Conservation (phyloP, 2,797 vertebrate species). For the Falco peregrinus region DNA sequence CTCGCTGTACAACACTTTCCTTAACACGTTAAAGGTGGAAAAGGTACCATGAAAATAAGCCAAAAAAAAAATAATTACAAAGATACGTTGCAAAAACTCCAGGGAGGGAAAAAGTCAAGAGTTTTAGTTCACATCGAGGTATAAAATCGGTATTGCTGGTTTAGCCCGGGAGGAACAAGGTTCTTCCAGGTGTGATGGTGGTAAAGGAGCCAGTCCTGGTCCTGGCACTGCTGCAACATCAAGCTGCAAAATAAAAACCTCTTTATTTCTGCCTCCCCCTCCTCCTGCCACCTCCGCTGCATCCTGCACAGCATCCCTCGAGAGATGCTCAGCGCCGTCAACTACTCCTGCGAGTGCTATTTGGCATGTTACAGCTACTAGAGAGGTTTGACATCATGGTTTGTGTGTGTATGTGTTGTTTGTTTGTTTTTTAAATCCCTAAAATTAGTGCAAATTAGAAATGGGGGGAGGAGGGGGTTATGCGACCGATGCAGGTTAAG, state of each 20-base stretch:
- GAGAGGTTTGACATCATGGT: not conserved
- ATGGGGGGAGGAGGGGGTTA: not conserved
- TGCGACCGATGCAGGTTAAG: not conserved
- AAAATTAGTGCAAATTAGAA: slow-evolving; percentile 67
- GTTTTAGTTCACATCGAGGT: slow-evolving; percentile 27
- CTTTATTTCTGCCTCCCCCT: not conserved
- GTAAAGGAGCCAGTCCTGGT: not conserved
- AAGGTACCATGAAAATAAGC: slow-evolving; percentile 22
- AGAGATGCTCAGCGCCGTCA: not conserved
- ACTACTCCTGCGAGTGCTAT: not conserved
- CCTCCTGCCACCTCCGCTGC: not conserved
- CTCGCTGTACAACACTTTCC: not conserved
- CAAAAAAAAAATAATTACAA: not conserved
- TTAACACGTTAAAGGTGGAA: not conserved
- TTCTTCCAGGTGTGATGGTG: not conserved
- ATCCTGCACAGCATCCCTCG: not conserved
- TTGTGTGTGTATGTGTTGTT: too few relatives aligned
- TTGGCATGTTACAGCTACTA: slow-evolving; percentile 24
- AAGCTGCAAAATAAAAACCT: not conserved
- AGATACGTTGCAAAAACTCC: not conserved
- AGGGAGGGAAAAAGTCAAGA: not conserved
- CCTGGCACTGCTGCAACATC: not conserved
- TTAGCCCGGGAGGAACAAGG: not conserved
- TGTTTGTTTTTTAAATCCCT: not conserved
- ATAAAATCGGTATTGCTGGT: slow-evolving; percentile 50